Evolutionary conservation across 2,797 vertebrate species (phyloP), one percentile per base, ranked within the genome.

Genomic region (Sylvilagus floridanus): DNA sequence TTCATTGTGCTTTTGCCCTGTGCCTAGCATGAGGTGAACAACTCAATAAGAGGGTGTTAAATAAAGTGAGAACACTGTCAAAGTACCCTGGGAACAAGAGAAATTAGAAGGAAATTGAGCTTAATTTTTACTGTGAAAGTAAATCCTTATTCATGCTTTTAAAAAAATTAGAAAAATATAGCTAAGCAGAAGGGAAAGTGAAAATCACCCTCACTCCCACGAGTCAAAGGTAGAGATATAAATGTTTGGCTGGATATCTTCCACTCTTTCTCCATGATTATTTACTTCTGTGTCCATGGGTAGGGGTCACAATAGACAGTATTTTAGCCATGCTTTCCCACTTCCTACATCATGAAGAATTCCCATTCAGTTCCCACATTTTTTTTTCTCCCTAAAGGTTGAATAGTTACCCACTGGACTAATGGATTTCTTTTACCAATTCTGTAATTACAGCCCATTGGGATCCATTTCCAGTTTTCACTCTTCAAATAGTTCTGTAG

Each of bases 101-200:
- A 77, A 68, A 85, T 75, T 12, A 57, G 52, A 93, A 93, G 88
- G 84, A 91, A 73, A 35, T 30, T 65, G 21, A 30, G n/a, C 24
- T 77, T 93, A 69, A 85, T 66, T 89, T 81, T 91, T 89, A 87
- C 22, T 69, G 30, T 50, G 77, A 90, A 91, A 81, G 22, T 54
- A 91, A 57, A 77, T 91, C 72, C n/a, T 89, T 84, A 79, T 47
- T 94, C 30, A 42, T 42, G 78, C 35, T 84, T 35, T 84, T 35
- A 52, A 63, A 66, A 83, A 32, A 6, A 28, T 12, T 24, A 35
- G 57, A 54, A 87, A 81, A 92, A 94, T 54, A 82, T 3, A 47
- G 12, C 24, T 63, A 88, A 82, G n/a, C 32, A 50, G 69, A 79
- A 86, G 16, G 73, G 73, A 91, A 93, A 47, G 57, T 89, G 72